Evolutionary conservation across 2,888 invertebrate genomes (phyloP).

Genomic region (Dugesia japonica): DNA sequence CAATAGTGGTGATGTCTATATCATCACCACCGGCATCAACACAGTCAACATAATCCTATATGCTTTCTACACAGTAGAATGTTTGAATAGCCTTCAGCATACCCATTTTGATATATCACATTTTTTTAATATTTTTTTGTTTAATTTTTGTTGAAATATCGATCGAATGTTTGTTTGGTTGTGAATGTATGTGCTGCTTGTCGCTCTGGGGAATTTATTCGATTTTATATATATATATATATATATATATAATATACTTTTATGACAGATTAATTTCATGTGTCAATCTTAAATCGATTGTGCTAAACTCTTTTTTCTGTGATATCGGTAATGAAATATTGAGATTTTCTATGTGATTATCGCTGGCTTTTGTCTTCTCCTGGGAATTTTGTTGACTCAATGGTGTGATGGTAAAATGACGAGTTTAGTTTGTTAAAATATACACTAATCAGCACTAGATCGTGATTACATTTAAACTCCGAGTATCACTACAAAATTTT

Average conservation of each 20-base stretch:
- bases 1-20: constrained; percentile 2
- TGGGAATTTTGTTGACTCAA: not conserved
- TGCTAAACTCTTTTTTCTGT: not conserved
- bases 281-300: not conserved
- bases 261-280: not conserved
- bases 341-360: not conserved
- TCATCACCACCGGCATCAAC: constrained; percentile 17
- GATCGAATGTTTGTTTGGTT: no score
- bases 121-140: not conserved
- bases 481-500: not conserved
- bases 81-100: constrained; percentile 11
- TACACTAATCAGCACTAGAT: not conserved
- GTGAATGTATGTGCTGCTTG: no score
- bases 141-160: no score
- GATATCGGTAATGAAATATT: not conserved
- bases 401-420: not conserved
- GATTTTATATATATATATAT: not conserved
- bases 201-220: no score
- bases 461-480: not conserved
- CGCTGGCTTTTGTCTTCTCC: constrained; percentile 10
- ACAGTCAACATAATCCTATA: constrained; percentile 15
- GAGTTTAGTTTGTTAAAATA: not conserved
- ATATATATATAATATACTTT: not conserved
- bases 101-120: not conserved
- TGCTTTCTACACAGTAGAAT: not conserved